Percentiles rank a stretch among this genome's conserved stretches.
Evolutionary conservation across 2,113 vertebrate genomes (phyloP).

Genomic region (Gavia stellata): DNA sequence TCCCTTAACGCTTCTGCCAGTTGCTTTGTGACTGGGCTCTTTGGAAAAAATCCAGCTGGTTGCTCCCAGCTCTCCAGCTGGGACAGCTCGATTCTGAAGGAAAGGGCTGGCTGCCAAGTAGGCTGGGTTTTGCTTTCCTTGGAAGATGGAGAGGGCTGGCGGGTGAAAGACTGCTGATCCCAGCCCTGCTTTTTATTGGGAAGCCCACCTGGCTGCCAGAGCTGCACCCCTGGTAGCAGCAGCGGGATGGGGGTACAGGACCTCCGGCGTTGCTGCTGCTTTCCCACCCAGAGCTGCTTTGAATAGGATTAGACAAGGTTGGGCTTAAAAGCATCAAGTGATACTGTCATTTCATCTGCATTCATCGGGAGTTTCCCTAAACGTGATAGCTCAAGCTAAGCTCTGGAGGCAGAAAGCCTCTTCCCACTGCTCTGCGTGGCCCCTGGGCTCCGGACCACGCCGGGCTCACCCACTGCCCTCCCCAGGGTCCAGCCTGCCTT

Average conservation of each 20-base stretch:
- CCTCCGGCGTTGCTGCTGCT: background rate
- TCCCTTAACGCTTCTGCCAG: background rate
- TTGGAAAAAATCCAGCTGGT: conserved; percentile 1
- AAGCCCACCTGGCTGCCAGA: background rate
- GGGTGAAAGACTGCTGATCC: background rate
- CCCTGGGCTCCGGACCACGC: background rate
- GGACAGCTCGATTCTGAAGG: background rate
- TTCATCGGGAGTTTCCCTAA: background rate
- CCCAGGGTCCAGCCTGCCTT: background rate
- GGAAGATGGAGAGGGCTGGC: background rate
- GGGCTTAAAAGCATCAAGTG: background rate
- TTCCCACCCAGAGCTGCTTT: background rate
- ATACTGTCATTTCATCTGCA: background rate
- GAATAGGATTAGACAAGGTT: background rate
- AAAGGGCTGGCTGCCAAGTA: background rate
- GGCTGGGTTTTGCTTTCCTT: background rate
- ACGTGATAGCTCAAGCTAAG: accelerated
- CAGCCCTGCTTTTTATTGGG: background rate
- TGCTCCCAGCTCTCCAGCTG: background rate
- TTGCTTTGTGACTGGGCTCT: background rate
- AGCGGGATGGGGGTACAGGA: background rate
- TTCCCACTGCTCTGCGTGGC: background rate
- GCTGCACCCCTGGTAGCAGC: background rate
- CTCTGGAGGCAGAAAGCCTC: background rate
- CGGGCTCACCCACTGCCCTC: background rate